phyloP scores from a whole-genome alignment of 2,113 vertebrate species.

The Malurus alboscapulatus region DNA sequence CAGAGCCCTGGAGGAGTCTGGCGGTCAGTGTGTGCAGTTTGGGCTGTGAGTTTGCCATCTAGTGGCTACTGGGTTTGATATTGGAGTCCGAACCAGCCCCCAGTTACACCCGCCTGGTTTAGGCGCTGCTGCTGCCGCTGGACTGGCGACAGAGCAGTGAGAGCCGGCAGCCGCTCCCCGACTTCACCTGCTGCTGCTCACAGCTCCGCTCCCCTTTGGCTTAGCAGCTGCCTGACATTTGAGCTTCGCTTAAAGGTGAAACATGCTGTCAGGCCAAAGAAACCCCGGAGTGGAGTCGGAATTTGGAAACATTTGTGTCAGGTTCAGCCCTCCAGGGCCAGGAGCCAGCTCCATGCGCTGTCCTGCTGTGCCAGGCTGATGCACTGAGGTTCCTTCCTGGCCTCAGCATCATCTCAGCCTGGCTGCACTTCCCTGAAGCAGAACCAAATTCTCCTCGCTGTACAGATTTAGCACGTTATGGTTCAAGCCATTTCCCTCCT shows the following conservation, averaged over 20 bases:
- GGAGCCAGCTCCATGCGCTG: neutral
- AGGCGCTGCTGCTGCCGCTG: neutral
- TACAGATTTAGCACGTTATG: neutral
- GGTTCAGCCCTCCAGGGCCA: neutral
- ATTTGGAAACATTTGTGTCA: neutral
- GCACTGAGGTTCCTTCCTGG: neutral
- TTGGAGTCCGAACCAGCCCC: neutral
- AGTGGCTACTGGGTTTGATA: neutral
- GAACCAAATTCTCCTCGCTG: neutral
- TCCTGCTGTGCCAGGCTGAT: neutral
- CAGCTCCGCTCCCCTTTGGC: neutral
- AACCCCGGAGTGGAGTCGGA: neutral
- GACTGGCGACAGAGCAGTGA: neutral
- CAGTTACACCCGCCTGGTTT: neutral
- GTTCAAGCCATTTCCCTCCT: neutral
- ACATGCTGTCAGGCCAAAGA: neutral
- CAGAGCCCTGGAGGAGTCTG: neutral
- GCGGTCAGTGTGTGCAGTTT: neutral
- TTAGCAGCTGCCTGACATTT: neutral
- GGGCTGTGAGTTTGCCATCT: conserved; percentile 64
- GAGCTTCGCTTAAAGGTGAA: neutral
- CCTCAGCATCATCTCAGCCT: neutral
- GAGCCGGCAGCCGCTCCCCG: neutral
- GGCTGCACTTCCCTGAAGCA: neutral
- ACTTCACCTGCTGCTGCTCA: neutral